Evolutionary conservation across 1,140 invertebrate genomes (phyloP).

Genomic region (Asbolus verrucosus): DNA sequence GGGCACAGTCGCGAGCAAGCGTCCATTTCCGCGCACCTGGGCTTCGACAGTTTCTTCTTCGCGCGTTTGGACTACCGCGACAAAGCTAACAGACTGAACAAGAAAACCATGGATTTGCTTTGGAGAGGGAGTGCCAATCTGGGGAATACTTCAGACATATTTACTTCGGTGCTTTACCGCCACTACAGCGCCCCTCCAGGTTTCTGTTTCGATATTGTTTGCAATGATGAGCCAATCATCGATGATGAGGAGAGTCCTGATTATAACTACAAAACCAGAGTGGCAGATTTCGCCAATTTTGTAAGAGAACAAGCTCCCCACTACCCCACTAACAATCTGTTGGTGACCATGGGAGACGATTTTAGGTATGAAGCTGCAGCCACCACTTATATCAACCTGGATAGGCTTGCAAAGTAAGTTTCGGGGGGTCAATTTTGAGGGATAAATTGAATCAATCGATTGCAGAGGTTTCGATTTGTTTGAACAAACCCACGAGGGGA

Average conservation of each 20-base stretch:
- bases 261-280: slow-evolving; percentile 68
- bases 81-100: slow-evolving; percentile 71
- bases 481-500: slow-evolving; percentile 20
- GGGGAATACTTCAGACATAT: slow-evolving; percentile 57
- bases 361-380: slow-evolving; percentile 69
- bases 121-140: slow-evolving; percentile 75
- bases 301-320: slow-evolving; percentile 54
- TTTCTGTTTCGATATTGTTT: slow-evolving; percentile 78
- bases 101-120: slow-evolving; percentile 79
- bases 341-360: slow-evolving; percentile 60
- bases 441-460: not conserved
- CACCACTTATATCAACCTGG: slow-evolving; percentile 75
- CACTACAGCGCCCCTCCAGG: slow-evolving; percentile 79
- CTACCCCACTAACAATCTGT: slow-evolving; percentile 52
- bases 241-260: slow-evolving; percentile 65
- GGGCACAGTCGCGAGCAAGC: slow-evolving; percentile 78
- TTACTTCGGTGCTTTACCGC: slow-evolving; percentile 62
- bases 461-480: slow-evolving; percentile 50
- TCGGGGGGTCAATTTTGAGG: not conserved
- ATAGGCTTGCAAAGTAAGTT: slow-evolving; percentile 77
- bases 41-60: slow-evolving; percentile 79
- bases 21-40: slow-evolving; percentile 75
- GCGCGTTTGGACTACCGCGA: slow-evolving; percentile 82
- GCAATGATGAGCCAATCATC: slow-evolving; percentile 74
- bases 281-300: slow-evolving; percentile 66